phyloP scores from a whole-genome alignment of 2,797 vertebrate species.

The Semaprochilodus insignis region DNA sequence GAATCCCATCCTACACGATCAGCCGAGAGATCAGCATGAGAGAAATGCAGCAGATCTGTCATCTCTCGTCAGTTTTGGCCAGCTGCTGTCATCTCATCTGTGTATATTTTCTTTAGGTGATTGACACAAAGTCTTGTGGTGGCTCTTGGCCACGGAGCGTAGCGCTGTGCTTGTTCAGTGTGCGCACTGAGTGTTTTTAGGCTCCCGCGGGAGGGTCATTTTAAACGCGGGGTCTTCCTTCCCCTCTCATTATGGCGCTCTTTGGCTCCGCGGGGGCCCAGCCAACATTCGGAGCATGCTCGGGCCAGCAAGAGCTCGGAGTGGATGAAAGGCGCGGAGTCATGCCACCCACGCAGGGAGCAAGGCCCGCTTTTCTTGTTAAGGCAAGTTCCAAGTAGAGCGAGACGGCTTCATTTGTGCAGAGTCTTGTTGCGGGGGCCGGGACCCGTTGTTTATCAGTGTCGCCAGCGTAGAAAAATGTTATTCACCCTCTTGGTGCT shows the following conservation, averaged over 20 bases:
- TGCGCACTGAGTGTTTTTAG: conserved; percentile 33
- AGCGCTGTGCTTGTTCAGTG: conserved; percentile 1
- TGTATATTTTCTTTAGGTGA: conserved; percentile 37
- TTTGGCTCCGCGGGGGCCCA: conserved; percentile 46
- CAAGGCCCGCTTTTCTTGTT: neutral
- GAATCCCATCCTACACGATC: neutral
- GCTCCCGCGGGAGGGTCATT: conserved; percentile 42
- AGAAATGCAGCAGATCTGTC: conserved; percentile 36
- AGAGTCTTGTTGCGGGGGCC: conserved; percentile 7
- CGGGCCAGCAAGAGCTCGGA: neutral
- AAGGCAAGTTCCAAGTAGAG: conserved; percentile 3
- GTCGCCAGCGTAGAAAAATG: conserved; percentile 1
- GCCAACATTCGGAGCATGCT: conserved; percentile 60
- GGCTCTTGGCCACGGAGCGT: neutral
- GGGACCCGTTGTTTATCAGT: neutral
- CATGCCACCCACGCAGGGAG: conserved; percentile 35
- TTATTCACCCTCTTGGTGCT: neutral
- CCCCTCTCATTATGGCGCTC: conserved; percentile 57
- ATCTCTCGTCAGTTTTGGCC: conserved; percentile 27
- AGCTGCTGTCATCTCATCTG: conserved; percentile 33
- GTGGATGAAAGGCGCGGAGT: conserved; percentile 21
- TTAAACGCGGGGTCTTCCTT: conserved; percentile 56
- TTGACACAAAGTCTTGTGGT: conserved; percentile 19
- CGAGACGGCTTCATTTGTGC: neutral
- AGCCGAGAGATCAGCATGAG: conserved; percentile 28